A percentile compares a stretch with the other conserved stretches of the same genome.
Evolutionary conservation across 2,888 invertebrate genomes (phyloP).

Genomic region (Drosophila diplacantha): DNA sequence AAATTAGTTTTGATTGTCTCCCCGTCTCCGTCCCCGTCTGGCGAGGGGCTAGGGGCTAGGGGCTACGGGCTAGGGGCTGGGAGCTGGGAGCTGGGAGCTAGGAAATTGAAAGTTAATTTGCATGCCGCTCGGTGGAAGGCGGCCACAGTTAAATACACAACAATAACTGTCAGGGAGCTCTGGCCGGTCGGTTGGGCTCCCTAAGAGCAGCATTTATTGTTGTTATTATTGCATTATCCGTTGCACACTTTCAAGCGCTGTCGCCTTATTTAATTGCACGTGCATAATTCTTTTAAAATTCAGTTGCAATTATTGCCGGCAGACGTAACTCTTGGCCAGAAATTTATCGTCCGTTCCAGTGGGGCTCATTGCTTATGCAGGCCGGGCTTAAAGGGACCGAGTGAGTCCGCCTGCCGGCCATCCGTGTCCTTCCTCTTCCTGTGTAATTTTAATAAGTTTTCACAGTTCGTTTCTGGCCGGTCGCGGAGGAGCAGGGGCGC

Average conservation of each 20-base stretch:
- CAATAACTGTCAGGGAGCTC: slow-evolving; percentile 54
- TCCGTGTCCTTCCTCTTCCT: slow-evolving; percentile 26
- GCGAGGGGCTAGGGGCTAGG: neutral
- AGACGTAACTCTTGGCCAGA: slow-evolving; percentile 34
- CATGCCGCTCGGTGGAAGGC: slow-evolving; percentile 59
- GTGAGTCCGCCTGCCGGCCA: slow-evolving; percentile 6
- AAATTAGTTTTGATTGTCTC: slow-evolving; percentile 72
- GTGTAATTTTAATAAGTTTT: slow-evolving; percentile 60
- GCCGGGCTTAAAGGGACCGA: slow-evolving; percentile 52
- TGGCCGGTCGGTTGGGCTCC: slow-evolving; percentile 1
- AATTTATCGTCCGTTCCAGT: slow-evolving; percentile 55
- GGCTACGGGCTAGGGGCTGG: neutral
- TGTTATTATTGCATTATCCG: slow-evolving; percentile 69
- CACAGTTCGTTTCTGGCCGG: slow-evolving; percentile 32
- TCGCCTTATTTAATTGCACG: slow-evolving; percentile 69
- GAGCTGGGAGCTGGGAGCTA: slow-evolving; percentile 24
- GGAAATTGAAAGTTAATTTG: slow-evolving; percentile 74
- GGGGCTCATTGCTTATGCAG: slow-evolving; percentile 62
- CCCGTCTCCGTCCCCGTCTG: slow-evolving; percentile 38
- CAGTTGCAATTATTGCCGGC: slow-evolving; percentile 64
- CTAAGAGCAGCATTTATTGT: slow-evolving; percentile 49
- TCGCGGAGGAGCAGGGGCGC: slow-evolving; percentile 16
- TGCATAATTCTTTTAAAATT: slow-evolving; percentile 71
- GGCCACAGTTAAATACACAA: slow-evolving; percentile 67
- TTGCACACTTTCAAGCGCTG: slow-evolving; percentile 43